phyloP scores from a whole-genome alignment of 2,888 invertebrate genomes.

The Formica aserva region DNA sequence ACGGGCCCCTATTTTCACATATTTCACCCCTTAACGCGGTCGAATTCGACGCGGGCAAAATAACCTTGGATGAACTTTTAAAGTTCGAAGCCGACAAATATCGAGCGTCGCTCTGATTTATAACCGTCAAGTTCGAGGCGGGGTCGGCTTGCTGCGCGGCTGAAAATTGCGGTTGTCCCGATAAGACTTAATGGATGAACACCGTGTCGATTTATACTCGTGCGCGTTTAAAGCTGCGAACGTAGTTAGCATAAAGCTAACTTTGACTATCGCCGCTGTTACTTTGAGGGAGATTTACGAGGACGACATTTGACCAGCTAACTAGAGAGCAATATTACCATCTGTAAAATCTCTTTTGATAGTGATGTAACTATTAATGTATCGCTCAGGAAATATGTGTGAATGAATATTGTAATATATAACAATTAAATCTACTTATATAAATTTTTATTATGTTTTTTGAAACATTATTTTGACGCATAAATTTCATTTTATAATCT shows the following conservation, averaged over 20 bases:
- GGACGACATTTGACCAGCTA: neutral
- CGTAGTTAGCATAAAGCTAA: slow-evolving; percentile 17
- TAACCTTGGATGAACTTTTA: slow-evolving; percentile 48
- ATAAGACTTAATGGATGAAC: slow-evolving; percentile 52
- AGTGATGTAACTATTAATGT: neutral
- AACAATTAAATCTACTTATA: neutral
- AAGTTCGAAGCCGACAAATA: slow-evolving; percentile 48
- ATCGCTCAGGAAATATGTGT: neutral
- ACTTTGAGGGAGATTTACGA: neutral
- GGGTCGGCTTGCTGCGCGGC: neutral
- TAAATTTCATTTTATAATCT: neutral
- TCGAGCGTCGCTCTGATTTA: slow-evolving; percentile 51
- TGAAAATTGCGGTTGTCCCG: slow-evolving; percentile 44
- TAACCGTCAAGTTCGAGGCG: slow-evolving; percentile 21
- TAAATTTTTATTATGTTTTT: neutral
- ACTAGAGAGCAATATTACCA: neutral
- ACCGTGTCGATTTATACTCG: slow-evolving; percentile 23
- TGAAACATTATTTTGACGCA: neutral
- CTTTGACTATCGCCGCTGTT: slow-evolving; percentile 1
- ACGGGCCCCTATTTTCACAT: neutral
- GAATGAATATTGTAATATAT: neutral
- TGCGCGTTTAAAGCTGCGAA: neutral
- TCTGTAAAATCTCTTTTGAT: neutral
- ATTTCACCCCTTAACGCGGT: neutral
- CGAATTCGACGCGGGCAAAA: slow-evolving; percentile 19